Percentiles rank a stretch among this genome's conserved stretches.
Conservation (phyloP, 2,888 invertebrate genomes). For the Synergus laeviventris region DNA sequence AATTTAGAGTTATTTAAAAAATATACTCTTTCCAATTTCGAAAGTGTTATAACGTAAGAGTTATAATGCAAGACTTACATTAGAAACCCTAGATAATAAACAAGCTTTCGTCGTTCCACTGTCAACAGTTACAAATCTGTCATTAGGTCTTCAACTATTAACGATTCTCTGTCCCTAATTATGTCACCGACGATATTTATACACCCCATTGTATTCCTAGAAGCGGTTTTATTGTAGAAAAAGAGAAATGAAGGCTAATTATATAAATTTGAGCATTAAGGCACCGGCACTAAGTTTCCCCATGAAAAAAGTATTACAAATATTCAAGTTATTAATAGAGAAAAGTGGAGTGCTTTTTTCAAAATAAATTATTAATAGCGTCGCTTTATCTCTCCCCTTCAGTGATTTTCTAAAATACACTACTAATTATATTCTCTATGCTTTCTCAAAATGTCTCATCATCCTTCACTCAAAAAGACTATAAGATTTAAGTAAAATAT, state of each 20-base stretch:
- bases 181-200: not conserved
- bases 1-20: too few relatives aligned
- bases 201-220: not conserved
- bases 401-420: not conserved
- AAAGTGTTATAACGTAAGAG: too few relatives aligned
- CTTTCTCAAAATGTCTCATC: too few relatives aligned
- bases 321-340: not conserved
- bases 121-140: not conserved
- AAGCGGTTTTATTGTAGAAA: not conserved
- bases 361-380: not conserved
- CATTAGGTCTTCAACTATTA: not conserved
- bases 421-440: not conserved
- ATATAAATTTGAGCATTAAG: not conserved
- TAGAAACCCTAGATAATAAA: too few relatives aligned
- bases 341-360: not conserved
- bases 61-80: too few relatives aligned
- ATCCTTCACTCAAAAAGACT: too few relatives aligned
- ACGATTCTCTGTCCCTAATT: not conserved
- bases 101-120: too few relatives aligned
- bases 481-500: too few relatives aligned
- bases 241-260: slow-evolving; percentile 1
- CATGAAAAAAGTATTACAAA: not conserved
- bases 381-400: not conserved
- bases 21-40: too few relatives aligned
- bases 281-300: not conserved